These are phyloP conservation scores for Clarias pachynema DNA, from an alignment of 2,797 vertebrate species.

Conservation along the genomic window DNA sequence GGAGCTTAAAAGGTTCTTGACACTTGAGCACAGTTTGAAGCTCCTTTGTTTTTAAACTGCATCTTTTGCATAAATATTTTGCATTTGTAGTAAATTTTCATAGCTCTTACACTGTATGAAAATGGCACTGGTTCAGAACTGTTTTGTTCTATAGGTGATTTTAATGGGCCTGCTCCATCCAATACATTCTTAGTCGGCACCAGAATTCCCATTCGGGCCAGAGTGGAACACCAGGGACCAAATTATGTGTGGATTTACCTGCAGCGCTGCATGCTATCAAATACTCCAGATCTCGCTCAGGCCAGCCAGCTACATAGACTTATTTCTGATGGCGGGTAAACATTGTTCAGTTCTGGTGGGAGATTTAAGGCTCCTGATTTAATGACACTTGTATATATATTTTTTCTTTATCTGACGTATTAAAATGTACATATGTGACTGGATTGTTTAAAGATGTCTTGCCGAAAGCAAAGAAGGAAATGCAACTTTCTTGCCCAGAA, in stretches of 20 bases:
- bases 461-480: slow-evolving; percentile 47
- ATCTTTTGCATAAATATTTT: neutral
- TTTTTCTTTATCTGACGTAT: too few relatives aligned
- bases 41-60: too few relatives aligned
- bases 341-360: neutral
- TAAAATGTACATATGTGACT: neutral
- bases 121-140: too few relatives aligned
- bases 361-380: neutral
- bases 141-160: slow-evolving; percentile 39
- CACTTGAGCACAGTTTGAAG: too few relatives aligned
- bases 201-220: slow-evolving; percentile 39
- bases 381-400: neutral
- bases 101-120: neutral
- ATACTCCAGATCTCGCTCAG: neutral
- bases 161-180: slow-evolving; percentile 38
- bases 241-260: slow-evolving; percentile 34
- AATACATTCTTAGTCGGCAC: slow-evolving; percentile 36
- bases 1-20: too few relatives aligned
- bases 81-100: neutral
- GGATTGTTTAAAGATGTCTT: slow-evolving; percentile 45
- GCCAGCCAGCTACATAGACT: slow-evolving; percentile 30
- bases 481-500: slow-evolving; percentile 37
- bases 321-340: slow-evolving; percentile 48
- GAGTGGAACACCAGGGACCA: slow-evolving; percentile 12
- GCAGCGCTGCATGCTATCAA: slow-evolving; percentile 38